Percentiles rank a stretch among this genome's conserved stretches.
Conservation (phyloP, 2,888 invertebrate genomes). For the Drosophila prolongata region DNA sequence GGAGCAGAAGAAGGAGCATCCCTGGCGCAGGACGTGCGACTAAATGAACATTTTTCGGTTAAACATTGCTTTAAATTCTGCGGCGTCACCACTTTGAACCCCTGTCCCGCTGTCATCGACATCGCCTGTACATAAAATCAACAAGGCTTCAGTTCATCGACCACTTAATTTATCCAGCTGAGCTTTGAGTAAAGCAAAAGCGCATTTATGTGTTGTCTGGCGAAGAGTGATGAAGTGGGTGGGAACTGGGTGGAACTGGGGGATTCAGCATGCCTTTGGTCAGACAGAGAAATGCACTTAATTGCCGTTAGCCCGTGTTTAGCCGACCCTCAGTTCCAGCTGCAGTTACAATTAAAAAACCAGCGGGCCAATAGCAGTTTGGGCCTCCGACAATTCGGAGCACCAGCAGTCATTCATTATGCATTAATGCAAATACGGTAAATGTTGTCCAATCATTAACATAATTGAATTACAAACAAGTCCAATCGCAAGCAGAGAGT, state of each 20-base stretch:
- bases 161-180: constrained; percentile 82
- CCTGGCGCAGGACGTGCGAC: constrained; percentile 61
- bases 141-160: constrained; percentile 83
- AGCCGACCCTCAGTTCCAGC: constrained; percentile 25
- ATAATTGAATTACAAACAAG: constrained; percentile 84
- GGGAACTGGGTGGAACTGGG: too few relatives aligned
- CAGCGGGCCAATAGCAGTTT: too few relatives aligned
- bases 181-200: constrained; percentile 78
- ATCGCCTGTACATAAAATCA: constrained; percentile 72
- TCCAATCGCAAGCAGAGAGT: constrained; percentile 1
- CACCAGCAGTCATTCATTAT: constrained; percentile 76
- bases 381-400: too few relatives aligned
- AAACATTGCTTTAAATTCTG: constrained; percentile 81
- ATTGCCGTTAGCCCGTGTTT: constrained; percentile 58
- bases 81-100: constrained; percentile 64
- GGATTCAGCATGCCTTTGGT: constrained; percentile 69
- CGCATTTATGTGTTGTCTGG: constrained; percentile 63
- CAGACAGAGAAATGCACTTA: constrained; percentile 81
- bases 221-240: constrained; percentile 10
- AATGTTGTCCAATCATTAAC: constrained; percentile 84
- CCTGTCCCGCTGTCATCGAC: constrained; percentile 67
- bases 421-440: constrained; percentile 84
- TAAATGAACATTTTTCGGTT: constrained; percentile 82
- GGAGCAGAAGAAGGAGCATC: not conserved
- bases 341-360: constrained; percentile 59